These are phyloP conservation scores for Gastrophryne carolinensis DNA, from an alignment of 2,797 vertebrate species.

Conservation along the genomic window DNA sequence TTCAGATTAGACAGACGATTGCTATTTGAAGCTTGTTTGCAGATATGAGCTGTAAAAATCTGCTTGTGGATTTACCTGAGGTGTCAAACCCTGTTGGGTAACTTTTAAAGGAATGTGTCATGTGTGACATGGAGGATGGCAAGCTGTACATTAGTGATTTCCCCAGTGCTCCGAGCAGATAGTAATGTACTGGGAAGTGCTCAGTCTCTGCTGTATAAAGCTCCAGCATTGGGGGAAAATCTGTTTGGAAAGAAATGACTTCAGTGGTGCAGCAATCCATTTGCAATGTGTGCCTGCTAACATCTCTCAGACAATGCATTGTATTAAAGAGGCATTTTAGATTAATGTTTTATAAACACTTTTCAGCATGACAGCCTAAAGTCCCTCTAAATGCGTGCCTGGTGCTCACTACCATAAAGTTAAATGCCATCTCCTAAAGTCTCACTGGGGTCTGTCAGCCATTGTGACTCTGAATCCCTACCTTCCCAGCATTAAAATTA, in stretches of 20 bases:
- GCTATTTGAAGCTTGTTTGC: slow-evolving; percentile 73
- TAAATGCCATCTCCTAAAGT: slow-evolving; percentile 83
- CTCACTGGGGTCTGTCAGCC: slow-evolving; percentile 76
- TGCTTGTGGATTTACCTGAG: slow-evolving; percentile 70
- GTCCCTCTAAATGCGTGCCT: slow-evolving; percentile 80
- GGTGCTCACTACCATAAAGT: slow-evolving; percentile 84
- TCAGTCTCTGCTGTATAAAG: slow-evolving; percentile 79
- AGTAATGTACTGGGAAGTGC: slow-evolving; percentile 87
- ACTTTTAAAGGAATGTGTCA: slow-evolving; percentile 86
- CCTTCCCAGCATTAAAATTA: slow-evolving; percentile 93
- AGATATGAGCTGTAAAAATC: slow-evolving; percentile 81
- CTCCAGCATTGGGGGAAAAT: slow-evolving; percentile 75
- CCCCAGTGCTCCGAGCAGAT: slow-evolving; percentile 83
- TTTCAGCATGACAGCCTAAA: slow-evolving; percentile 86
- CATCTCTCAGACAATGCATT: slow-evolving; percentile 97
- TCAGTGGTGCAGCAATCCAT: slow-evolving; percentile 96
- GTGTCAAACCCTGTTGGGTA: slow-evolving; percentile 90
- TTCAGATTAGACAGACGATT: slow-evolving; percentile 78
- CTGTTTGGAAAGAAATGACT: slow-evolving; percentile 84
- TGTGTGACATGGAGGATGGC: slow-evolving; percentile 85
- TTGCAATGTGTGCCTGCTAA: slow-evolving; percentile 94
- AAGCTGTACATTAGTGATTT: slow-evolving; percentile 88
- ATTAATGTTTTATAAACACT: slow-evolving; percentile 99
- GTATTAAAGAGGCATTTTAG: slow-evolving; percentile 98
- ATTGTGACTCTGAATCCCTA: slow-evolving; percentile 83